A percentile compares a stretch with the other conserved stretches of the same genome.
These are phyloP conservation scores for Trissonchulus sp. DNA, from an alignment of 2,888 invertebrate species.

Conservation along the genomic window DNA sequence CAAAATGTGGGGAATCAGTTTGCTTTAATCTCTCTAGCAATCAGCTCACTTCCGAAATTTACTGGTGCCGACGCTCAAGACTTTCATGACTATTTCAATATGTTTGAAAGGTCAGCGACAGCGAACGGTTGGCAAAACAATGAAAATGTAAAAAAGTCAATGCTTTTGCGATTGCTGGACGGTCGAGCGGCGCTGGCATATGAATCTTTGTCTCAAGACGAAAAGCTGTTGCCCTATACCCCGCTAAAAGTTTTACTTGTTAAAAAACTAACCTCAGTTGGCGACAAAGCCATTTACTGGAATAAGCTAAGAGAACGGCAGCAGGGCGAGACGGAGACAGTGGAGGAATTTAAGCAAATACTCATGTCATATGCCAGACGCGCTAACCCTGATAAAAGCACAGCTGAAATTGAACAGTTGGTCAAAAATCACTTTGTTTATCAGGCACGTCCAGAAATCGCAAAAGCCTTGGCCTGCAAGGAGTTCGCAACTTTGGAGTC, in stretches of 20 bases:
- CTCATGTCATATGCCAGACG: conserved; percentile 4
- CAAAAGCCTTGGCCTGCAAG: background rate
- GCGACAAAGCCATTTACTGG: background rate
- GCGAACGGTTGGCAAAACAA: no score
- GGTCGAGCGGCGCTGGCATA: no score
- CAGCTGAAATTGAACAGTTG: background rate
- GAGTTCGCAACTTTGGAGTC: background rate
- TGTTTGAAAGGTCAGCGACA: no score
- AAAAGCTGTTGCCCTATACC: background rate
- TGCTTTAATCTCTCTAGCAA: no score
- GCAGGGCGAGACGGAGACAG: background rate
- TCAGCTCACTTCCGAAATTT: no score
- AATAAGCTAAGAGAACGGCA: background rate
- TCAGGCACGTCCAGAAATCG: background rate
- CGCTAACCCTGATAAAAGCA: background rate
- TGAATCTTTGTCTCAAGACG: no score
- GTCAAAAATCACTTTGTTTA: conserved; percentile 4
- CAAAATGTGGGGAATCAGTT: no score
- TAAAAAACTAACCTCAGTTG: background rate
- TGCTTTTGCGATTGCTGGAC: no score
- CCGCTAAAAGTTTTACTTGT: background rate
- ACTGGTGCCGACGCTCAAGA: no score
- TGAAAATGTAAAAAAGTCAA: no score
- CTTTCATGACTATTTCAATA: no score
- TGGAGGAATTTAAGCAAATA: background rate